Percentiles rank a stretch among this genome's conserved stretches.
Conservation (phyloP, 2,797 vertebrate species). For the Microctenopoma steveboyesi region DNA sequence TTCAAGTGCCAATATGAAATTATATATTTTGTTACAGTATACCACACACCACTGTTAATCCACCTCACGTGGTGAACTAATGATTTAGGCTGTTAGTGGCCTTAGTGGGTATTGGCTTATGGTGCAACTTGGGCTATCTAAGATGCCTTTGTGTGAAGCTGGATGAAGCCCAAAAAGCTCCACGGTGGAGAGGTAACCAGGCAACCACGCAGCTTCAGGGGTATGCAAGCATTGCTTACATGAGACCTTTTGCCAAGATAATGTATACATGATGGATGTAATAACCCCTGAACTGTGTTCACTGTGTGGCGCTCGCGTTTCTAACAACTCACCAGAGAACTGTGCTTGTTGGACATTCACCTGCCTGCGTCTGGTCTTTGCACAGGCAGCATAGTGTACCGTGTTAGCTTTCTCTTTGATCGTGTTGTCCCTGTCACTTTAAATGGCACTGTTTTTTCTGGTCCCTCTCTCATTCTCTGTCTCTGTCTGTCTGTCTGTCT, state of each 20-base stretch:
- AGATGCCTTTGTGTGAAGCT: slow-evolving; percentile 44
- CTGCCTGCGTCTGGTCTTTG: slow-evolving; percentile 43
- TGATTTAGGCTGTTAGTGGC: slow-evolving; percentile 46
- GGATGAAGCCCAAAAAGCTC: slow-evolving; percentile 51
- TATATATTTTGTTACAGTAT: slow-evolving; percentile 24
- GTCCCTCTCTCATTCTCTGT: slow-evolving; percentile 53
- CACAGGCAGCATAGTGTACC: slow-evolving; percentile 32
- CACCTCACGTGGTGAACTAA: slow-evolving; percentile 29
- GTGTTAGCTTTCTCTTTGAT: slow-evolving; percentile 61
- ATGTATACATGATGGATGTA: slow-evolving; percentile 56
- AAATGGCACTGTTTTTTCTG: slow-evolving; percentile 50
- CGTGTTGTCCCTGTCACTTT: slow-evolving; percentile 72
- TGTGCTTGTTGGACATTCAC: slow-evolving; percentile 43
- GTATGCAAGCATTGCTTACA: slow-evolving; percentile 44
- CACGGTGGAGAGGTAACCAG: slow-evolving; percentile 33
- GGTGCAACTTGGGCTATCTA: slow-evolving; percentile 28
- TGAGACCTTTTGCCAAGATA: slow-evolving; percentile 37
- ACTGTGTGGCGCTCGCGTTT: slow-evolving; percentile 46
- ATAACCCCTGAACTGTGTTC: slow-evolving; percentile 63
- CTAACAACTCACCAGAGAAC: slow-evolving; percentile 40
- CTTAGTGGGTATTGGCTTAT: slow-evolving; percentile 42
- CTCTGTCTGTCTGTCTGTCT: slow-evolving; percentile 58
- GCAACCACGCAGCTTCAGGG: slow-evolving; percentile 43
- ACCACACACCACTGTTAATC: slow-evolving; percentile 8
- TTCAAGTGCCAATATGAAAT: slow-evolving; percentile 28